These are phyloP conservation scores for Melanotaenia trifasciata DNA, from an alignment of 2,797 vertebrate species.

Conservation along the genomic window DNA sequence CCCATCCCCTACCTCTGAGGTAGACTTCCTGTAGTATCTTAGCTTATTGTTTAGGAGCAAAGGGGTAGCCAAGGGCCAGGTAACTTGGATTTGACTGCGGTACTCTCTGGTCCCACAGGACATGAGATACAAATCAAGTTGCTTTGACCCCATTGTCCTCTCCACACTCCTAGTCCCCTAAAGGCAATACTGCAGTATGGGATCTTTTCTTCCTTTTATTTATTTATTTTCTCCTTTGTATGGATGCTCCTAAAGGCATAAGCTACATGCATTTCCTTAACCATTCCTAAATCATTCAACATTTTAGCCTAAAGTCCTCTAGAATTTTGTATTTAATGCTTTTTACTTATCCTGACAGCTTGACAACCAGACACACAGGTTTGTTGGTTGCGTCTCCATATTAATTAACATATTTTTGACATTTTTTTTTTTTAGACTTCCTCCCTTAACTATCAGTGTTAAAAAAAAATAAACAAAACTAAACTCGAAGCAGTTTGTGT, in stretches of 20 bases:
- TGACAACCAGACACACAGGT: slow-evolving; percentile 54
- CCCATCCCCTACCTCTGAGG: slow-evolving; percentile 53
- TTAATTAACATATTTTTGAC: slow-evolving; percentile 17
- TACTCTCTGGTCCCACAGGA: slow-evolving; percentile 79
- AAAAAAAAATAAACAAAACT: background rate
- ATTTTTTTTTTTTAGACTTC: slow-evolving; percentile 16
- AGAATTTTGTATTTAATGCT: slow-evolving; percentile 77
- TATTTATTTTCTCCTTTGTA: slow-evolving; percentile 81
- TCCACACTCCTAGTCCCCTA: slow-evolving; percentile 77
- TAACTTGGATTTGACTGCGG: slow-evolving; percentile 79
- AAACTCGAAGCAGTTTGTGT: slow-evolving; percentile 26
- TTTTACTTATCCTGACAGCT: slow-evolving; percentile 73
- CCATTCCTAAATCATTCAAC: slow-evolving; percentile 66
- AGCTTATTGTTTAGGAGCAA: slow-evolving; percentile 82
- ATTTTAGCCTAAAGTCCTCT: slow-evolving; percentile 52
- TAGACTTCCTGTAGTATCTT: slow-evolving; percentile 69
- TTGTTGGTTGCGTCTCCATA: slow-evolving; percentile 22
- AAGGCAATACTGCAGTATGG: slow-evolving; percentile 75
- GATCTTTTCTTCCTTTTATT: slow-evolving; percentile 78
- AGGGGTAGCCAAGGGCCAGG: slow-evolving; percentile 79
- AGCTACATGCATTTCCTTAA: slow-evolving; percentile 80
- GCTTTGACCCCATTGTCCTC: slow-evolving; percentile 85
- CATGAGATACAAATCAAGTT: slow-evolving; percentile 84
- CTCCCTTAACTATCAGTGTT: background rate
- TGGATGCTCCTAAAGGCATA: slow-evolving; percentile 71